A percentile compares a stretch with the other conserved stretches of the same genome.
Conservation (phyloP, 2,888 invertebrate genomes). For the Phania funesta region DNA sequence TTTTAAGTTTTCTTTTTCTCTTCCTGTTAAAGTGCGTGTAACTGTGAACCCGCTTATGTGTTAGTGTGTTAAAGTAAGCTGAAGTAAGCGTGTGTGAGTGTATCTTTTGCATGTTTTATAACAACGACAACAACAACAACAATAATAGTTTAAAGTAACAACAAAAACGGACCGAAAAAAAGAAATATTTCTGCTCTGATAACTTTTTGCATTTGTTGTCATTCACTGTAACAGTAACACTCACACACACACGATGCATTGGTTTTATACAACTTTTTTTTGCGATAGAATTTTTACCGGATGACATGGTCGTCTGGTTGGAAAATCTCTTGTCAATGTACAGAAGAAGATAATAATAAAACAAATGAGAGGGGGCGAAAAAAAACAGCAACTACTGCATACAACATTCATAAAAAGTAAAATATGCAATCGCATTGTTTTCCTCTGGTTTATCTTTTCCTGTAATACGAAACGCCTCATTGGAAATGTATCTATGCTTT, state of each 20-base stretch:
- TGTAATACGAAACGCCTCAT: constrained; percentile 18
- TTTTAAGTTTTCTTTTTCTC: constrained; percentile 15
- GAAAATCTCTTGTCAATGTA: constrained; percentile 67
- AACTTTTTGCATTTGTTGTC: constrained; percentile 68
- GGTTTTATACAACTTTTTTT: constrained; percentile 33
- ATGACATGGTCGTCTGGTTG: constrained; percentile 67
- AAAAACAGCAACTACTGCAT: constrained; percentile 14
- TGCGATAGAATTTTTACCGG: constrained; percentile 60
- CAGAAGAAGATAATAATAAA: constrained; percentile 16
- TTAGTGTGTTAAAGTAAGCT: not conserved
- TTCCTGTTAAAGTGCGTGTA: constrained; percentile 47
- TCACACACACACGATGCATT: constrained; percentile 31
- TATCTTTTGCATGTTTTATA: not conserved
- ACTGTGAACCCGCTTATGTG: constrained; percentile 21
- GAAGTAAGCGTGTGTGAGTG: not conserved
- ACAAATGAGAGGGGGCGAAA: not conserved
- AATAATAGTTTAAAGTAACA: too few relatives aligned
- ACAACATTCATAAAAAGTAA: constrained; percentile 34
- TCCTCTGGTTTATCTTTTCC: constrained; percentile 45
- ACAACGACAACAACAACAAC: not conserved
- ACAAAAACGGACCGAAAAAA: not conserved
- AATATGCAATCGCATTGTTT: constrained; percentile 59
- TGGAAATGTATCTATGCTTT: constrained; percentile 13
- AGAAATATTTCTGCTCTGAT: constrained; percentile 68
- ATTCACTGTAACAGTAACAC: constrained; percentile 58